Percentiles rank a stretch among this genome's conserved stretches.
phyloP scores from a whole-genome alignment of 2,797 vertebrate species.

The Danio aesculapii region DNA sequence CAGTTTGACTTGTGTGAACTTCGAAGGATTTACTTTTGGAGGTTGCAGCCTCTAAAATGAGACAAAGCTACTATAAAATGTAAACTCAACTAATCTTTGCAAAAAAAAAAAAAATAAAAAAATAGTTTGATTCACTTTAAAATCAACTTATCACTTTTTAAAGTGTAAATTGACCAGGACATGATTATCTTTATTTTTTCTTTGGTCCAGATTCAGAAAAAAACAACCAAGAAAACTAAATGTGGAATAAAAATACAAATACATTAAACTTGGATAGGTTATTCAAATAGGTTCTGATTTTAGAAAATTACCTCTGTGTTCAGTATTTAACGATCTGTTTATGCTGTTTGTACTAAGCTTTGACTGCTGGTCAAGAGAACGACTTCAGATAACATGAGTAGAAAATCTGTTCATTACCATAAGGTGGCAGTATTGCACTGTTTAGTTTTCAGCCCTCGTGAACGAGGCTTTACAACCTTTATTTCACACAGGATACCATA shows the following conservation, averaged over 20 bases:
- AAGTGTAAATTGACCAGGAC: no score
- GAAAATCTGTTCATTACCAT: conserved; percentile 49
- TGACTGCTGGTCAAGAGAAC: not conserved
- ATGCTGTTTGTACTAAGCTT: not conserved
- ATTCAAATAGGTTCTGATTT: not conserved
- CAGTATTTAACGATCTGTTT: not conserved
- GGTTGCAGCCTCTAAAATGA: no score
- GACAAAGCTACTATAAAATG: no score
- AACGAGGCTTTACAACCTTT: not conserved
- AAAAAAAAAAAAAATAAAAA: no score
- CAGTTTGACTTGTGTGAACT: no score
- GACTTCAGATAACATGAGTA: not conserved
- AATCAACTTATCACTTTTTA: no score
- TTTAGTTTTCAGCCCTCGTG: conserved; percentile 13
- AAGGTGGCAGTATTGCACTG: conserved; percentile 77
- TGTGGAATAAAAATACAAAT: not conserved
- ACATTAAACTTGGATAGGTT: not conserved
- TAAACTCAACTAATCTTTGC: no score
- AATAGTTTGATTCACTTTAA: no score
- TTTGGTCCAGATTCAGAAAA: no score
- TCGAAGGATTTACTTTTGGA: no score
- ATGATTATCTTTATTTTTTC: no score
- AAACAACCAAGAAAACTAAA: no score
- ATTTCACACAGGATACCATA: not conserved
- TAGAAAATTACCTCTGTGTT: not conserved